These are phyloP conservation scores for Epizoanthus ramosus DNA, from an alignment of 92 coral and sea anemone species.

Conservation along the genomic window DNA sequence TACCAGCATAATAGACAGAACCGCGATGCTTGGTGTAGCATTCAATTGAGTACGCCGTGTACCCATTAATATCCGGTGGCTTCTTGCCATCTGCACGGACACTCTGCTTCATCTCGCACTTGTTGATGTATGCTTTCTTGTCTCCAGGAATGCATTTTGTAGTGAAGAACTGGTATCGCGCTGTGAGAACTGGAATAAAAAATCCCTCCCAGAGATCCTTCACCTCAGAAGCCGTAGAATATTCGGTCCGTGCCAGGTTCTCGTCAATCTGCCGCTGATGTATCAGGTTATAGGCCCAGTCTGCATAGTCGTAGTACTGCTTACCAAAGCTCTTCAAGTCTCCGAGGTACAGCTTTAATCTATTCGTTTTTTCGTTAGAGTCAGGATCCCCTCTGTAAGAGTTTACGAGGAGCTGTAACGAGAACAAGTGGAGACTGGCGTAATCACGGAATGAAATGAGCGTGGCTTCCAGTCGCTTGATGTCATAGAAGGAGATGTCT, in stretches of 20 bases:
- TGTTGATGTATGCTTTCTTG: slow-evolving; percentile 14
- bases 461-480: slow-evolving; percentile 7
- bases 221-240: neutral
- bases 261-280: slow-evolving; percentile 3
- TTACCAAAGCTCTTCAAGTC: neutral
- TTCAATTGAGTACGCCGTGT: too few species aligned
- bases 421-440: slow-evolving; percentile 19
- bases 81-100: slow-evolving; percentile 1
- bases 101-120: neutral
- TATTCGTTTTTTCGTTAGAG: neutral
- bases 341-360: neutral
- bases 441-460: slow-evolving; percentile 22
- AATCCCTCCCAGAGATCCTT: slow-evolving; percentile 6
- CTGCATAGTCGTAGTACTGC: neutral
- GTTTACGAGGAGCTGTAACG: slow-evolving; percentile 8
- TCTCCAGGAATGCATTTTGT: slow-evolving; percentile 8
- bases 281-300: slow-evolving; percentile 1
- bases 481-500: neutral
- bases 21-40: too few species aligned
- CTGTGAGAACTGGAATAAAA: neutral
- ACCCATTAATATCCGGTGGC: too few species aligned
- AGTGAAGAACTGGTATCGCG: neutral
- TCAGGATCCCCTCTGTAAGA: neutral
- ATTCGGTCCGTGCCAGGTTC: neutral
- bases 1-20: too few species aligned